Conservation (phyloP, 2,113 vertebrate genomes). For the Hipposideros armiger region DNA sequence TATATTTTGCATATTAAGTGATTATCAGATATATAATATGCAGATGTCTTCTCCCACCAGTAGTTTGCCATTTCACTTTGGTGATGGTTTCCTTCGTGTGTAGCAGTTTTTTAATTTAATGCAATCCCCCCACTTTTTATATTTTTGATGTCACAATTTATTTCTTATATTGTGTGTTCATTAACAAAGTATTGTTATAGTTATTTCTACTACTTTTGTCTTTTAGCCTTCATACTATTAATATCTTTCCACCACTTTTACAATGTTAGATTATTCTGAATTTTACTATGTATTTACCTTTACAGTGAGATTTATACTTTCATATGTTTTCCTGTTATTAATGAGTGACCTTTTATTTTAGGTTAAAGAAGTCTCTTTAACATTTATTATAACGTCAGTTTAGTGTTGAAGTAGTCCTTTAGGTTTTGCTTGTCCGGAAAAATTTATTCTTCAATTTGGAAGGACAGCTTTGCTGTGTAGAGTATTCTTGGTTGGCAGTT, state of each 20-base stretch:
- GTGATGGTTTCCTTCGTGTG: not conserved
- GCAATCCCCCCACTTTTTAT: not conserved
- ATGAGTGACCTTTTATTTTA: not conserved
- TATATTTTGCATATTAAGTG: not conserved
- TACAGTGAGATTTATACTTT: not conserved
- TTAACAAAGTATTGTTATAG: not conserved
- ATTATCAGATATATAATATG: not conserved
- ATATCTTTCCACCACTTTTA: not conserved
- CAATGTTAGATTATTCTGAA: not conserved
- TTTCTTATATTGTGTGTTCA: not conserved
- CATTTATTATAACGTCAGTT: not conserved
- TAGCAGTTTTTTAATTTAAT: not conserved
- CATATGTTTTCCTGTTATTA: not conserved
- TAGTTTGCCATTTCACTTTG: not conserved
- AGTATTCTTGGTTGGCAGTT: not conserved
- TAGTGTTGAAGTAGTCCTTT: not conserved
- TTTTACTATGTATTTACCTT: not conserved
- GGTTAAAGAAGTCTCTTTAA: not conserved
- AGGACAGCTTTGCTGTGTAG: not conserved
- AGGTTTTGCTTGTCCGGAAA: not conserved
- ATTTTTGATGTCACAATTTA: not conserved
- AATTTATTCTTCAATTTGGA: not conserved
- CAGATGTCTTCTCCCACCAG: not conserved
- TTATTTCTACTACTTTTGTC: not conserved
- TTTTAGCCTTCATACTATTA: not conserved